A percentile compares a stretch with the other conserved stretches of the same genome.
Conservation (phyloP, 2,797 vertebrate species). For the Sarcoramphus papa region DNA sequence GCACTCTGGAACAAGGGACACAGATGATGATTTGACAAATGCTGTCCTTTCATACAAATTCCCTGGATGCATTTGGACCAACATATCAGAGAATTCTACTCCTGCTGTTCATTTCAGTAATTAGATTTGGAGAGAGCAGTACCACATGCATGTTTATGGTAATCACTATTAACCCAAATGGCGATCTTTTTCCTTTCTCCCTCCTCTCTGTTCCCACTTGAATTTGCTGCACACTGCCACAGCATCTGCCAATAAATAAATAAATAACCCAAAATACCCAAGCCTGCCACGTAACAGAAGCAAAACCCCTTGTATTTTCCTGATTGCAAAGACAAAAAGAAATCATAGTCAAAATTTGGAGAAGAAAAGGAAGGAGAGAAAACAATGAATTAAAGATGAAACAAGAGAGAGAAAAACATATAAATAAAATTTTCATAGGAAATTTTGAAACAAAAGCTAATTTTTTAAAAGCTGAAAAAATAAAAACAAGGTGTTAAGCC, state of each 20-base stretch:
- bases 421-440: not conserved
- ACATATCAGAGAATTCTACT: not conserved
- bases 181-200: not conserved
- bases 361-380: not conserved
- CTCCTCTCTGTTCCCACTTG: not conserved
- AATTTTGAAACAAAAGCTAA: not conserved
- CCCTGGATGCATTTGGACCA: not conserved
- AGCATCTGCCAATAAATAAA: not conserved
- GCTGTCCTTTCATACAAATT: conserved; percentile 16
- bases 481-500: rapidly evolving
- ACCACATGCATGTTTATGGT: not conserved
- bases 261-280: not conserved
- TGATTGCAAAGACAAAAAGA: not conserved
- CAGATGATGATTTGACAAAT: conserved; percentile 32
- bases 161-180: conserved; percentile 35
- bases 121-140: conserved; percentile 26
- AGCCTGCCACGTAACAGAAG: not conserved
- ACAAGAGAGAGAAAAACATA: not conserved
- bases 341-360: not conserved
- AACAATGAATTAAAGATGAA: not conserved
- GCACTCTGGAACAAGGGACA: not conserved
- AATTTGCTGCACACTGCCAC: conserved; percentile 1
- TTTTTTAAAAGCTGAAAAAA: not conserved
- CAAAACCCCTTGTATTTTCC: not conserved
- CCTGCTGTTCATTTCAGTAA: conserved; percentile 40